These are phyloP conservation scores for Scalopus aquaticus DNA, from an alignment of 2,113 vertebrate genomes.

Conservation along the genomic window DNA sequence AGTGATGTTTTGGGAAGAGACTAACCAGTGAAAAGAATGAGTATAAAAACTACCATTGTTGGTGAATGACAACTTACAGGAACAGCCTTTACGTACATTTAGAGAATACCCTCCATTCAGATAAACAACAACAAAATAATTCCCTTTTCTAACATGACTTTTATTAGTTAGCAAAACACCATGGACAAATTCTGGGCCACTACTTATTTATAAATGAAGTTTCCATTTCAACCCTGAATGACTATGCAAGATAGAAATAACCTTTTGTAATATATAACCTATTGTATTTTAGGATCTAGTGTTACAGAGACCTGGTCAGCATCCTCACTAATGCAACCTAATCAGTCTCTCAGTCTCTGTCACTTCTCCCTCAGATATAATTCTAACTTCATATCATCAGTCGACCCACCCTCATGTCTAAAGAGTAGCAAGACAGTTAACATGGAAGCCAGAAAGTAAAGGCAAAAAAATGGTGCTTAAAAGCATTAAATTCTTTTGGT, in stretches of 20 bases:
- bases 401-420: not conserved
- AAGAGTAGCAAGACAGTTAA: slow-evolving; percentile 41
- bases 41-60: not conserved
- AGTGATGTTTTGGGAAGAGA: not conserved
- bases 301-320: not conserved
- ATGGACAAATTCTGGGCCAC: not conserved
- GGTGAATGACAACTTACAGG: not conserved
- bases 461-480: not conserved
- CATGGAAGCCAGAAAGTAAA: not conserved
- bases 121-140: not conserved
- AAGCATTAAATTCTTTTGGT: not conserved
- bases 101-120: not conserved
- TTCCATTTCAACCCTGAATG: not conserved
- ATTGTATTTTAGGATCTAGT: not conserved
- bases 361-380: not conserved
- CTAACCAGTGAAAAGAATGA: not conserved
- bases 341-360: slow-evolving; percentile 61
- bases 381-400: slow-evolving; percentile 29
- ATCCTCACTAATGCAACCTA: not conserved
- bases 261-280: not conserved
- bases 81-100: not conserved
- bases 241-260: not conserved
- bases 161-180: no score
- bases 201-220: not conserved
- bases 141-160: not conserved